Base-by-base conservation (phyloP, 2,888 invertebrate species). In the Platynereis dumerilii region DNA sequence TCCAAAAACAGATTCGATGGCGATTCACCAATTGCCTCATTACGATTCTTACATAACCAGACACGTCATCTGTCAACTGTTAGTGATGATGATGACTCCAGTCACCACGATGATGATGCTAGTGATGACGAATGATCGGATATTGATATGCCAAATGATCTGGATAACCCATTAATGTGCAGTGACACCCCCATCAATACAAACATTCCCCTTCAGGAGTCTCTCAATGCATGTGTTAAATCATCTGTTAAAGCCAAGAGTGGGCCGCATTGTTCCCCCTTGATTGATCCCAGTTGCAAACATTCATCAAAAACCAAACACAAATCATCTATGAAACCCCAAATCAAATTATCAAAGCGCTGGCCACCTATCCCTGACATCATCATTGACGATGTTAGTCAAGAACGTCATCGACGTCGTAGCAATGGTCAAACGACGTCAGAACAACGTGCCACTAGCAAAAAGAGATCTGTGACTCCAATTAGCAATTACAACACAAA, bases 21-120 rank as follows among this genome's bases (percentile, higher is more conserved):
- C 12, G 62, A 62, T 22, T 62, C 62, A 3, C 62, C 62, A 42
- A 62, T 62, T 15, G 62, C 62, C 2, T 62, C 62, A 10, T 42
- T 62, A 20, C 15, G 57, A 10, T 26, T 62, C 10, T 20, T 62
- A 42, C 56, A 62, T 22, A 57, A 62, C 45, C 56, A 57, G 48
- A 48, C 55, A 42, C 42, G 62, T 22, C 42, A 56, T 15, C 44
- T 26, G 15, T 22, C 55, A 22, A 55, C 24, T 5, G 28, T 55
- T 7, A 55, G 55, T 24, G 55, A 55, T 55, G 55, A 55, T 7
- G 55, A 55, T 22, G 10, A 12, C 2, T 7, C 3, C 3, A 3
- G 7, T 7, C 55, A 55, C 10, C 7, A 34, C 34, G 34, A 34
- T 12, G 55, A 28, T 22, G 55, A 12, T 3, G 7, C 7, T n/a